Conservation (phyloP, 2,888 invertebrate species). For the Zygothrica quintamaculata region DNA sequence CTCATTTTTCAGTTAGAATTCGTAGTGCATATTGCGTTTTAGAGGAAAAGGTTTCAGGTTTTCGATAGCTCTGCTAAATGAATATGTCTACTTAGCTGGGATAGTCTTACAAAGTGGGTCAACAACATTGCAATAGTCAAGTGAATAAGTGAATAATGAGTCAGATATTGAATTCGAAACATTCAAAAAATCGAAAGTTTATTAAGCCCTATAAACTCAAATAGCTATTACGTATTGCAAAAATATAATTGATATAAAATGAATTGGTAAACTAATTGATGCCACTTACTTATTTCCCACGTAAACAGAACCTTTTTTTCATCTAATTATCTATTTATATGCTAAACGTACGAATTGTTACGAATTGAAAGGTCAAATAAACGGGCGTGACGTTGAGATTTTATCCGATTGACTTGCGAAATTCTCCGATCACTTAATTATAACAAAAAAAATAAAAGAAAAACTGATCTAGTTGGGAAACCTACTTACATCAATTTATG, state of each 20-base stretch:
- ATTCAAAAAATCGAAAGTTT: too few species aligned
- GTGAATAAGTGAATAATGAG: constrained; percentile 43
- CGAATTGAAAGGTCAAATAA: constrained; percentile 64
- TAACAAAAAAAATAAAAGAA: too few species aligned
- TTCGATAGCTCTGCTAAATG: constrained; percentile 24
- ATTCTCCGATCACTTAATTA: too few species aligned
- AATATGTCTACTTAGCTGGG: constrained; percentile 48
- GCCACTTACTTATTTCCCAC: constrained; percentile 36
- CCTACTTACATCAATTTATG: too few species aligned
- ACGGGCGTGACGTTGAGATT: constrained; percentile 21
- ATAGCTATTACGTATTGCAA: background rate
- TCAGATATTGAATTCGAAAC: constrained; percentile 28
- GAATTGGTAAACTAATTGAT: constrained; percentile 31
- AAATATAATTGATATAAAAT: background rate
- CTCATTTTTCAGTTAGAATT: constrained; percentile 37
- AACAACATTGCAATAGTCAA: constrained; percentile 53
- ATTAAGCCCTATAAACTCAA: too few species aligned
- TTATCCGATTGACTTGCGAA: background rate
- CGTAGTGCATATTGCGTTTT: constrained; percentile 35
- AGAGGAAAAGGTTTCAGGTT: constrained; percentile 41
- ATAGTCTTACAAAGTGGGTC: constrained; percentile 63
- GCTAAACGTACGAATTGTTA: constrained; percentile 48
- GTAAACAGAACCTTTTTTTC: constrained; percentile 16
- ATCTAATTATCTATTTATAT: constrained; percentile 16
- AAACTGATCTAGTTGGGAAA: too few species aligned